Evolutionary conservation across 2,888 invertebrate genomes (phyloP).

Genomic region (Gymnosoma rotundatum): DNA sequence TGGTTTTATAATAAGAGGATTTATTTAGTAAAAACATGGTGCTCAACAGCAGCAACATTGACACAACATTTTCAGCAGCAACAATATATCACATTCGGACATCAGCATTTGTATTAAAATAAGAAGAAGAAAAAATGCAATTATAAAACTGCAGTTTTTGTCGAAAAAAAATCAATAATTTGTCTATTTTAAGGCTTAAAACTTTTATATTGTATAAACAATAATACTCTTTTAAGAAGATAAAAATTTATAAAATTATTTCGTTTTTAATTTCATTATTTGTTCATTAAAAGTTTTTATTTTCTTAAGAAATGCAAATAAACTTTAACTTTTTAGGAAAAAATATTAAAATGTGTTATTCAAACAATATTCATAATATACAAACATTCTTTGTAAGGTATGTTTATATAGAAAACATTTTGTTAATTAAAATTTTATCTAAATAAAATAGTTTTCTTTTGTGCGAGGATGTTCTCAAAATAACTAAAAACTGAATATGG

Average conservation of each 20-base stretch:
- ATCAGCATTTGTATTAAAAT: constrained; percentile 7
- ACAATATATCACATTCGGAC: constrained; percentile 28
- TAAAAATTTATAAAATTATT: background rate
- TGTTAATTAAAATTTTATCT: too few species aligned
- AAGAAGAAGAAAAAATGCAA: background rate
- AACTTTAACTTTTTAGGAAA: too few species aligned
- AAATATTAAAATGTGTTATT: too few species aligned
- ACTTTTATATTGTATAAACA: background rate
- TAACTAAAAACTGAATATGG: too few species aligned
- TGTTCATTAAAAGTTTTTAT: background rate
- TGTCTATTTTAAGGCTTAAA: background rate
- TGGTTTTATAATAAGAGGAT: constrained; percentile 64
- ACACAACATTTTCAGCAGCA: background rate
- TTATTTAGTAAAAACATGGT: constrained; percentile 62
- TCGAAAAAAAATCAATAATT: background rate
- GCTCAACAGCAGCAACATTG: background rate
- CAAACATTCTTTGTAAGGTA: too few species aligned
- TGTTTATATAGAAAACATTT: too few species aligned
- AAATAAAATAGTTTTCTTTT: too few species aligned
- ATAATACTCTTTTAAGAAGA: background rate
- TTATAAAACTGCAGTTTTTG: background rate
- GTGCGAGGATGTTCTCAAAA: too few species aligned
- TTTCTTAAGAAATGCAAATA: too few species aligned
- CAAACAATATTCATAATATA: too few species aligned
- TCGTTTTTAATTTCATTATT: background rate